Percentiles rank a stretch among this genome's conserved stretches.
phyloP scores from a whole-genome alignment of 2,113 vertebrate species.

The Corydoras sp. region DNA sequence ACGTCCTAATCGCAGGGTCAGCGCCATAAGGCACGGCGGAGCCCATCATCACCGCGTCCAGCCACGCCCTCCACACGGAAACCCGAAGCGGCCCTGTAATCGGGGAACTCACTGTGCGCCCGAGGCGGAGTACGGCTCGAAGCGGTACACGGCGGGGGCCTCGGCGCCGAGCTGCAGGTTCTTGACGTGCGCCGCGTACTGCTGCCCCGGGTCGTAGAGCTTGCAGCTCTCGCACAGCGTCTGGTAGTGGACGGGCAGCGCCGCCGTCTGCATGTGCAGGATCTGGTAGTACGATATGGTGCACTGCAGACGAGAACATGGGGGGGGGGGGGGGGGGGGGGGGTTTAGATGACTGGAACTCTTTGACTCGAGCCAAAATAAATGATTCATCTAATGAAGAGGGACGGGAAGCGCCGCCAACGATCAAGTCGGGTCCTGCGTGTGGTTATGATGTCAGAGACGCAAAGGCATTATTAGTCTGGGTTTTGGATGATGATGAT shows the following conservation, averaged over 20 bases:
- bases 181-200: constrained; percentile 79
- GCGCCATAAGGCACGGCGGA: neutral
- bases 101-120: constrained; percentile 52
- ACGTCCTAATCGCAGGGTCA: neutral
- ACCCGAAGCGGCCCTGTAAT: neutral
- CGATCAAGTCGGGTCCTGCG: constrained; percentile 1
- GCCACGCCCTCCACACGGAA: neutral
- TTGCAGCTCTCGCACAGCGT: constrained; percentile 95
- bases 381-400: constrained; percentile 8
- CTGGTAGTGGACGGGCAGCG: constrained; percentile 86
- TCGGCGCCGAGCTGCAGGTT: constrained; percentile 79
- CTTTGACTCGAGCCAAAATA: neutral
- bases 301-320: constrained; percentile 59
- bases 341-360: neutral
- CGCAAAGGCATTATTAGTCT: neutral
- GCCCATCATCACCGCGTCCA: neutral
- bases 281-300: constrained; percentile 94
- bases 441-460: neutral
- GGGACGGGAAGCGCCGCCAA: neutral
- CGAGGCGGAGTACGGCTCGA: constrained; percentile 73
- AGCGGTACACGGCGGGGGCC: constrained; percentile 70
- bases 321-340: no score
- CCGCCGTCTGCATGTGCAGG: constrained; percentile 91
- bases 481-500: neutral
- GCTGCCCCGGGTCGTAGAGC: constrained; percentile 87